Evolutionary conservation across 2,888 invertebrate species (phyloP).

Genomic region (Diplazon laetatorius): DNA sequence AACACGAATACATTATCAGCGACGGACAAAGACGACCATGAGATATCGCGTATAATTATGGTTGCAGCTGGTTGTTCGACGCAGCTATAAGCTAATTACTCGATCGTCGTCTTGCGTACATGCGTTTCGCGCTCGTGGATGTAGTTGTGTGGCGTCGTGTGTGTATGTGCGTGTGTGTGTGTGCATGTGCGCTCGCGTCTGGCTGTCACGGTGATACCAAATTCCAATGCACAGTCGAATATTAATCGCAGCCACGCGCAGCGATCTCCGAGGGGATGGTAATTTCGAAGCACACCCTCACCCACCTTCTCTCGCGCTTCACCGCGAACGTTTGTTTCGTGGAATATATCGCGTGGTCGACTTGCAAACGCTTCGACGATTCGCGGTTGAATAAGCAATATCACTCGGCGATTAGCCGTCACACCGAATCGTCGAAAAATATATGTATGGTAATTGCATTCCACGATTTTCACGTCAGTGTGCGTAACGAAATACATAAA

Average conservation of each 20-base stretch:
- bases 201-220: slow-evolving; percentile 34
- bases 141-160: background rate
- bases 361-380: slow-evolving; percentile 29
- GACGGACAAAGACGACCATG: slow-evolving; percentile 13
- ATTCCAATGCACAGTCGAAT: slow-evolving; percentile 44
- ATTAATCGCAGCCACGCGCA: slow-evolving; percentile 37
- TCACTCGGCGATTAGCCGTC: slow-evolving; percentile 38
- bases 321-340: slow-evolving; percentile 4
- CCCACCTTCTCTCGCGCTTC: background rate
- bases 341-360: background rate
- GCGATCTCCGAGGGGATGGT: slow-evolving; percentile 1
- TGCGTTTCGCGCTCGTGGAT: background rate
- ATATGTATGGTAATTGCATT: slow-evolving; percentile 26
- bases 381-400: slow-evolving; percentile 43
- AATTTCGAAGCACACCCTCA: background rate
- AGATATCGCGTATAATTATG: slow-evolving; percentile 47
- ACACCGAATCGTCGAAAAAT: slow-evolving; percentile 26
- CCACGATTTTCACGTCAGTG: slow-evolving; percentile 1
- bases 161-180: slow-evolving; percentile 1
- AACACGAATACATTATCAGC: slow-evolving; percentile 31
- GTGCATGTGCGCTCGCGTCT: background rate
- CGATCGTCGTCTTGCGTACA: background rate
- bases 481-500: slow-evolving; percentile 4
- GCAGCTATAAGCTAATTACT: slow-evolving; percentile 33
- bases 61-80: slow-evolving; percentile 22